phyloP scores from a whole-genome alignment of 2,797 vertebrate genomes.

The Bothrops alternatus region DNA sequence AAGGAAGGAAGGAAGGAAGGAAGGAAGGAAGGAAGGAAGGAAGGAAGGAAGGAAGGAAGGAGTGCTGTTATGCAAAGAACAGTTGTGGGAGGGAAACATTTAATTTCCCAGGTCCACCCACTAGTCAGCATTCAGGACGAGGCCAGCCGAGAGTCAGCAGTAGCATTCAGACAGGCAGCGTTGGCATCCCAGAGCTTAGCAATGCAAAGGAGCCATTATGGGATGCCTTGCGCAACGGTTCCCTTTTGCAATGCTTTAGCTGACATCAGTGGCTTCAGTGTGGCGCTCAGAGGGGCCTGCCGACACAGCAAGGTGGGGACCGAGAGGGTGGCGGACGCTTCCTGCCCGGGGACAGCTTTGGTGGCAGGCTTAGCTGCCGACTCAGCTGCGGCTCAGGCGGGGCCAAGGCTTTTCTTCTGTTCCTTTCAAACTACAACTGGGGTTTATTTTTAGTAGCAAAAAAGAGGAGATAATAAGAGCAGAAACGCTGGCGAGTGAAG shows the following conservation, averaged over 20 bases:
- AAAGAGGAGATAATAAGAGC: neutral
- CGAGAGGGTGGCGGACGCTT: neutral
- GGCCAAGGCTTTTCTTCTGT: neutral
- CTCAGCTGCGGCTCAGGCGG: neutral
- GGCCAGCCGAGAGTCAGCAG: neutral
- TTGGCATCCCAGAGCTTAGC: neutral
- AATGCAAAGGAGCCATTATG: neutral
- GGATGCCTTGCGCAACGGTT: neutral
- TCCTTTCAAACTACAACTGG: neutral
- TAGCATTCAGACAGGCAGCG: neutral
- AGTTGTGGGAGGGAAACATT: neutral
- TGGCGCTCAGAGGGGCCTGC: neutral
- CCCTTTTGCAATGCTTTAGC: neutral
- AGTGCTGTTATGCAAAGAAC: neutral
- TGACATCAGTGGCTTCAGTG: neutral
- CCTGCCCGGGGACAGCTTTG: neutral
- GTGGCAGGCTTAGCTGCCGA: neutral
- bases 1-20: too few relatives aligned
- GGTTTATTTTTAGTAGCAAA: neutral
- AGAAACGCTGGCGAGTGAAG: neutral
- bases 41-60: neutral
- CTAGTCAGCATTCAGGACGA: neutral
- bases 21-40: too few relatives aligned
- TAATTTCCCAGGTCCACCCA: neutral
- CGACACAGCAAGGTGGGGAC: neutral